Conservation (phyloP, 1,140 invertebrate genomes). For the Tribolium madens region DNA sequence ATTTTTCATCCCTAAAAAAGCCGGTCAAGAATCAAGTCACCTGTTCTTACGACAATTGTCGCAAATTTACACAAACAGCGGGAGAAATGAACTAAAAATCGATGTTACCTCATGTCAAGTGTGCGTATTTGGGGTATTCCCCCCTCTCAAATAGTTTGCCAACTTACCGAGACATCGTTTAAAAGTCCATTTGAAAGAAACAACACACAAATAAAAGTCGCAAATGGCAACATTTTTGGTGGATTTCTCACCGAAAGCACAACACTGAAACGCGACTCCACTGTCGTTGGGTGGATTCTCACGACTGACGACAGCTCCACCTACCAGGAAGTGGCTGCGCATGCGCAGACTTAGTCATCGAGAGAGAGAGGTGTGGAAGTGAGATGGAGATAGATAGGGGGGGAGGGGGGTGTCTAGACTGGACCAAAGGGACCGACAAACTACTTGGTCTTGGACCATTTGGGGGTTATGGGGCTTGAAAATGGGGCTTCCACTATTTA, state of each 20-base stretch:
- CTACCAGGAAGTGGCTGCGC: constrained; percentile 58
- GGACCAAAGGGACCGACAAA: neutral
- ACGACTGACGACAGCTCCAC: constrained; percentile 62
- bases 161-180: constrained; percentile 57
- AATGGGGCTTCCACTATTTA: too few species aligned
- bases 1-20: neutral
- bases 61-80: constrained; percentile 49
- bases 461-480: too few species aligned
- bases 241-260: constrained; percentile 54
- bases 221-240: constrained; percentile 60
- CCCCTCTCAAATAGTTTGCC: constrained; percentile 41
- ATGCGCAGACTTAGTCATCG: constrained; percentile 57
- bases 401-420: constrained; percentile 50
- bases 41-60: neutral
- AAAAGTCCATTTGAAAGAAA: constrained; percentile 56
- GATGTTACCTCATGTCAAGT: constrained; percentile 52
- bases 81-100: constrained; percentile 57
- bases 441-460: neutral
- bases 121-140: constrained; percentile 3
- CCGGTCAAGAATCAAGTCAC: neutral
- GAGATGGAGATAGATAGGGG: constrained; percentile 21
- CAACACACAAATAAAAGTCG: constrained; percentile 58
- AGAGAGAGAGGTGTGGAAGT: constrained; percentile 12
- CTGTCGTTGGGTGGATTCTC: constrained; percentile 60
- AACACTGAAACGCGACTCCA: constrained; percentile 56